These are phyloP conservation scores for Chionis minor DNA, from an alignment of 2,113 vertebrate species.

Conservation along the genomic window DNA sequence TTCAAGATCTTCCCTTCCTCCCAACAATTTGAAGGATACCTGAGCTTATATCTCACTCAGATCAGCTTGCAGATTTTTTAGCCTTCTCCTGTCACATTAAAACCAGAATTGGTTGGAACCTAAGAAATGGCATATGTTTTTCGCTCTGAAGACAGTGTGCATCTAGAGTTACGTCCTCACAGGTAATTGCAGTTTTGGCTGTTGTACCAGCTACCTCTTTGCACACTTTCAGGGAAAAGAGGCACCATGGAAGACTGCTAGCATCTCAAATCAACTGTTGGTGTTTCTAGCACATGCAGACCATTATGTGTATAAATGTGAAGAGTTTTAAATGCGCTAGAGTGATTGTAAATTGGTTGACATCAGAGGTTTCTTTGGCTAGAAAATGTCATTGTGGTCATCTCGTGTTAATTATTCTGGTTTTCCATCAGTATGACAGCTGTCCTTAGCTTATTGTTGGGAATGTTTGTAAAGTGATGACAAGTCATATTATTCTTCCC, in stretches of 20 bases:
- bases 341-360: background rate
- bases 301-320: background rate
- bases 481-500: background rate
- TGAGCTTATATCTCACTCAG: background rate
- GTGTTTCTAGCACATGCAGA: background rate
- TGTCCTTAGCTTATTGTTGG: background rate
- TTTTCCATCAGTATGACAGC: background rate
- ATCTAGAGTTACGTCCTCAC: background rate
- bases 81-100: background rate
- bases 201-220: background rate
- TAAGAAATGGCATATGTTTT: background rate
- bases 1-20: background rate
- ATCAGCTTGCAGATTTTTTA: background rate
- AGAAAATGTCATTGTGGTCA: background rate
- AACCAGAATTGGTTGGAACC: background rate
- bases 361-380: background rate
- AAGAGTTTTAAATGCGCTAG: background rate
- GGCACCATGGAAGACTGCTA: background rate
- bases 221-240: background rate
- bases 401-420: background rate
- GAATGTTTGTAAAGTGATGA: background rate
- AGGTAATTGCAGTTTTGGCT: background rate
- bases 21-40: background rate
- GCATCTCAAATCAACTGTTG: background rate
- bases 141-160: background rate